Evolutionary conservation across 2,888 invertebrate species (phyloP).

Genomic region (Allygus modestus): DNA sequence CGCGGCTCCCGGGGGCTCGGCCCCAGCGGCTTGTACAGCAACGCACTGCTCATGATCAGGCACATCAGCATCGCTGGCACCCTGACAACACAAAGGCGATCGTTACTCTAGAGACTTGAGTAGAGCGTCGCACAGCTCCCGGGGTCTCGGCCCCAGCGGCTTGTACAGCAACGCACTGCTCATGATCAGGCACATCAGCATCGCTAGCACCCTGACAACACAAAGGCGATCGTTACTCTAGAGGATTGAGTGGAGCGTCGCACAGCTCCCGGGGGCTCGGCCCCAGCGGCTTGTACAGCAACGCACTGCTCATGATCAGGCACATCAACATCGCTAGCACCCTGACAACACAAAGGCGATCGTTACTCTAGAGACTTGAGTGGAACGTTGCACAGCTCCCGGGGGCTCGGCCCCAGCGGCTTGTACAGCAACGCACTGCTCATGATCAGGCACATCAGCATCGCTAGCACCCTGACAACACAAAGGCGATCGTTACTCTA

Average conservation of each 20-base stretch:
- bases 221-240: conserved; percentile 88
- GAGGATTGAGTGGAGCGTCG: conserved; percentile 76
- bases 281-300: conserved; percentile 87
- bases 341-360: conserved; percentile 83
- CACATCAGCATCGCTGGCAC: conserved; percentile 83
- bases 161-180: conserved; percentile 77
- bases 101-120: conserved; percentile 77
- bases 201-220: conserved; percentile 90
- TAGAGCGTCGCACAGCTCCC: conserved; percentile 73
- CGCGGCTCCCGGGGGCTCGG: conserved; percentile 75
- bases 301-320: conserved; percentile 84
- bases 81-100: conserved; percentile 66
- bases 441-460: conserved; percentile 84
- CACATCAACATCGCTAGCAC: conserved; percentile 83
- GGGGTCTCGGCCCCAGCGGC: conserved; percentile 76
- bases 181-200: conserved; percentile 86
- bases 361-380: conserved; percentile 83
- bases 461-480: conserved; percentile 77
- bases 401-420: conserved; percentile 86
- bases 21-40: conserved; percentile 85
- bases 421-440: too few relatives aligned
- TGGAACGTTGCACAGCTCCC: conserved; percentile 73
- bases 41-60: conserved; percentile 85
- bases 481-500: conserved; percentile 73
- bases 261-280: too few relatives aligned